These are phyloP conservation scores for Machimus rusticus DNA, from an alignment of 2,888 invertebrate species.

Conservation along the genomic window DNA sequence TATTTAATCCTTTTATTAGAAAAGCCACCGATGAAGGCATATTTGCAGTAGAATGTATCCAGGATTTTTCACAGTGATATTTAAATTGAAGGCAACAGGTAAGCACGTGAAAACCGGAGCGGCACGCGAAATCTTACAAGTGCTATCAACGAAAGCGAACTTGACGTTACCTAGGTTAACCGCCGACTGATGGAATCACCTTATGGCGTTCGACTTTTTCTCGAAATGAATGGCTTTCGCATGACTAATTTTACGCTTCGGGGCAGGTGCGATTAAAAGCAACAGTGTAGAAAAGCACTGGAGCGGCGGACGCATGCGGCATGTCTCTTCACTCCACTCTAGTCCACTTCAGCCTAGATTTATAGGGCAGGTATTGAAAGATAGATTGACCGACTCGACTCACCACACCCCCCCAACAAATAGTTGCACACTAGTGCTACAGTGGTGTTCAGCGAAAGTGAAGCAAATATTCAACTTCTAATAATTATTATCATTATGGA, in stretches of 20 bases:
- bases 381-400: not conserved
- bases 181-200: slow-evolving; percentile 2
- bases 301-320: not conserved
- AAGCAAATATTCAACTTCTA: not conserved
- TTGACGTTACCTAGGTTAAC: slow-evolving; percentile 11
- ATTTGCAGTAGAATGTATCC: not conserved
- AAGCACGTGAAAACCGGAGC: not conserved
- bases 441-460: not conserved
- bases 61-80: not conserved
- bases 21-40: slow-evolving; percentile 46
- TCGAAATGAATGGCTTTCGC: not conserved
- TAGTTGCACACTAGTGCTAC: not conserved
- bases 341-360: not conserved
- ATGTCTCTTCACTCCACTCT: not conserved
- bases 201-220: not conserved
- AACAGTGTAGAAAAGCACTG: not conserved
- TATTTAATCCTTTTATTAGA: slow-evolving; percentile 42
- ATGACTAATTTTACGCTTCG: slow-evolving; percentile 30
- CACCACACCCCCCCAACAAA: not conserved
- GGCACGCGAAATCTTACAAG: not conserved
- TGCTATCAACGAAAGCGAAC: not conserved
- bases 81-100: not conserved
- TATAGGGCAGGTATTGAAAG: not conserved
- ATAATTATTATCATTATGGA: not conserved
- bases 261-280: not conserved